These are phyloP conservation scores for Eurois occulta DNA, from an alignment of 2,888 invertebrate genomes.

Conservation along the genomic window DNA sequence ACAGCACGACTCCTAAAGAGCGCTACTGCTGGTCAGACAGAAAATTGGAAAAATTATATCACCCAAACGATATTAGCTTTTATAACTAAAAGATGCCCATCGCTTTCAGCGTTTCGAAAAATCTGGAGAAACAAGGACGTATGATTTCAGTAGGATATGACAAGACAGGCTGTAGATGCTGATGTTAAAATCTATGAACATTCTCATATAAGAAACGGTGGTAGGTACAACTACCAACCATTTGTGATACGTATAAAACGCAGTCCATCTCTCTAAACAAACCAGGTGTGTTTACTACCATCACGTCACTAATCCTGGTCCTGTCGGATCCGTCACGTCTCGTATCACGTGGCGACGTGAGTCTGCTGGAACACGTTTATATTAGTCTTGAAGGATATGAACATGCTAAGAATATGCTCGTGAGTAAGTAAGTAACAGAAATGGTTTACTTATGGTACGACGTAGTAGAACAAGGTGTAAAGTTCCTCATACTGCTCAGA, in stretches of 20 bases:
- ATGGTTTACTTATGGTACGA: neutral
- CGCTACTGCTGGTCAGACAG: neutral
- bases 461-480: neutral
- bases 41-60: neutral
- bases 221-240: neutral
- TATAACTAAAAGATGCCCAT: neutral
- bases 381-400: neutral
- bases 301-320: slow-evolving; percentile 30
- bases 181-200: neutral
- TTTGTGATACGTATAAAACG: neutral
- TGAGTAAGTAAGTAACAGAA: neutral
- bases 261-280: neutral
- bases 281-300: slow-evolving; percentile 9
- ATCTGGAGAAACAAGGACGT: neutral
- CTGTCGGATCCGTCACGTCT: slow-evolving; percentile 40
- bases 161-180: neutral
- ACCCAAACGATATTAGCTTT: neutral
- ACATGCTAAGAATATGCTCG: neutral
- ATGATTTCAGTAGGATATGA: too few relatives aligned
- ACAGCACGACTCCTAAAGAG: neutral
- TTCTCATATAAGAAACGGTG: neutral
- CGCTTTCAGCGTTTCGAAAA: neutral
- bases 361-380: neutral
- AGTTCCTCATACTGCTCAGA: neutral
- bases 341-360: slow-evolving; percentile 1